These are phyloP conservation scores for Epirrhoe alternata DNA, from an alignment of 2,888 invertebrate species.

Conservation along the genomic window DNA sequence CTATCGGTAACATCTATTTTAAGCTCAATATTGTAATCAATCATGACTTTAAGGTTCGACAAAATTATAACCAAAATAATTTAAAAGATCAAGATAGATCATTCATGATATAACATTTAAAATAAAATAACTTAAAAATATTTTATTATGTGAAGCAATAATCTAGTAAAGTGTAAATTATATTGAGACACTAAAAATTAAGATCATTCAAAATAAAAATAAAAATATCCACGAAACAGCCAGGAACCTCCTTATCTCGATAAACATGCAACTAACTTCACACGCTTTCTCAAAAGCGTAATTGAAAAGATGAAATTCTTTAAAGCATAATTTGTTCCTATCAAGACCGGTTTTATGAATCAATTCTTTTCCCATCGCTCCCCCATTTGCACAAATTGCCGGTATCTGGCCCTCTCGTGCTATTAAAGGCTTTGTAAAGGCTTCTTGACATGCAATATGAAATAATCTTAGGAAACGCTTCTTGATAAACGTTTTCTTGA, in stretches of 20 bases:
- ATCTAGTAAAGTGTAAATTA: too few relatives aligned
- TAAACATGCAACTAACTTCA: neutral
- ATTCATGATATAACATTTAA: too few relatives aligned
- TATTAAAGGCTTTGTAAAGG: constrained; percentile 35
- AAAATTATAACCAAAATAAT: too few relatives aligned
- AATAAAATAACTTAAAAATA: too few relatives aligned
- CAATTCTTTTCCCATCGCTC: constrained; percentile 20
- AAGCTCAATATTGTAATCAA: too few relatives aligned
- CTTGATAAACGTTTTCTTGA: constrained; percentile 9
- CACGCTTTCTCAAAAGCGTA: neutral
- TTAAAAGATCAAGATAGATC: too few relatives aligned
- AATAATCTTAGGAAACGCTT: constrained; percentile 22
- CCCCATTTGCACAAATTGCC: constrained; percentile 30
- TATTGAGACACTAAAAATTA: too few relatives aligned
- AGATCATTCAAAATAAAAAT: too few relatives aligned
- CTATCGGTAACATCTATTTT: too few relatives aligned
- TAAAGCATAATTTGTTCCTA: constrained; percentile 7
- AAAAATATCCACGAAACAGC: too few relatives aligned
- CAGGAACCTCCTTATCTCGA: neutral
- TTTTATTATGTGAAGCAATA: too few relatives aligned
- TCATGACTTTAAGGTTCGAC: too few relatives aligned
- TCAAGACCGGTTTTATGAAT: constrained; percentile 27
- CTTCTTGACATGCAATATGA: constrained; percentile 38
- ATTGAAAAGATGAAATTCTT: neutral
- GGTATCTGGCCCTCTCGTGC: constrained; percentile 26